These are phyloP conservation scores for Zophobas atratus DNA, from an alignment of 1,140 invertebrate genomes.

Conservation along the genomic window DNA sequence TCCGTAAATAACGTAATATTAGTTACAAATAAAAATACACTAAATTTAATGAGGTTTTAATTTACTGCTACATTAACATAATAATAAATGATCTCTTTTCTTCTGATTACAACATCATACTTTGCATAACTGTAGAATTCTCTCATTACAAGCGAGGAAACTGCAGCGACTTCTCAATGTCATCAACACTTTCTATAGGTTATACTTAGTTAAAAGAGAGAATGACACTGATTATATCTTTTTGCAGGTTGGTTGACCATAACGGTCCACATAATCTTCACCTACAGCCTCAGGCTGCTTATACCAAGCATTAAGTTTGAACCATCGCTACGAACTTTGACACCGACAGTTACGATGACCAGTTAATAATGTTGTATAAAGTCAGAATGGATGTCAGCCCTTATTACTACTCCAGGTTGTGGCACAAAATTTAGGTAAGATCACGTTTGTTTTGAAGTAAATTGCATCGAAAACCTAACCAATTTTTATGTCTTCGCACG, in stretches of 20 bases:
- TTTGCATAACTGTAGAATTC: slow-evolving; percentile 23
- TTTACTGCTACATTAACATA: too few species aligned
- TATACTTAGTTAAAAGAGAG: not conserved
- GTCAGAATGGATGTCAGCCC: slow-evolving; percentile 1
- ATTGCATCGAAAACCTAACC: not conserved
- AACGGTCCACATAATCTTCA: slow-evolving; percentile 34
- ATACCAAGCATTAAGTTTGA: slow-evolving; percentile 10
- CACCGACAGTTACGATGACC: not conserved
- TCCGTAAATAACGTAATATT: too few species aligned
- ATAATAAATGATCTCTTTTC: not conserved
- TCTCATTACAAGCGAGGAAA: not conserved
- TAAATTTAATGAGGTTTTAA: too few species aligned
- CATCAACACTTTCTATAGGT: slow-evolving; percentile 23
- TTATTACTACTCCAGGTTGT: slow-evolving; percentile 14
- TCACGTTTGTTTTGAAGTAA: not conserved
- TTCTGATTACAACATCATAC: not conserved
- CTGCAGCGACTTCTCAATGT: slow-evolving; percentile 16
- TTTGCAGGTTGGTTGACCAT: slow-evolving; percentile 36
- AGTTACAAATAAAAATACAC: too few species aligned
- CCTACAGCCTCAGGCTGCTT: slow-evolving; percentile 24
- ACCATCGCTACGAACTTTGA: slow-evolving; percentile 17
- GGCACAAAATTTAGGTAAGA: slow-evolving; percentile 28
- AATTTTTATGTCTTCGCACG: too few species aligned
- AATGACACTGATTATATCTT: slow-evolving; percentile 20
- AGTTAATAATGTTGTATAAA: slow-evolving; percentile 3